These are phyloP conservation scores for Dallia pectoralis DNA, from an alignment of 2,797 vertebrate species.

Conservation along the genomic window DNA sequence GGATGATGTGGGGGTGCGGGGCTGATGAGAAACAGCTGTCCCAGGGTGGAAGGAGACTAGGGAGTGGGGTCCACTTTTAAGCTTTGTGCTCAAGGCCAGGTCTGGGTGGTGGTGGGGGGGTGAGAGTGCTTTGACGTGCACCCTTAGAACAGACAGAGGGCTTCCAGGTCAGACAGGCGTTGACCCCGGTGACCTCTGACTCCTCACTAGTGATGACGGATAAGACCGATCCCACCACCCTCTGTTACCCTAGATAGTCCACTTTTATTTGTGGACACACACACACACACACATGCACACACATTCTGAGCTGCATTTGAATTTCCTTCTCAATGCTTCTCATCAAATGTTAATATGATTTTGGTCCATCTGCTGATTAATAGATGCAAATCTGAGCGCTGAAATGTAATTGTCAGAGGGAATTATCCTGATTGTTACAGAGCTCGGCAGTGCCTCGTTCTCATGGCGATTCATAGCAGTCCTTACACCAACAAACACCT, in stretches of 20 bases:
- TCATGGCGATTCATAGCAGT: conserved; percentile 61
- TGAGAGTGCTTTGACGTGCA: conserved; percentile 42
- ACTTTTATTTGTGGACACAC: conserved; percentile 55
- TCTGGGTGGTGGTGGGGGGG: conserved; percentile 50
- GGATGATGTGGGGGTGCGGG: conserved; percentile 67
- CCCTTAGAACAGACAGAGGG: conserved; percentile 83
- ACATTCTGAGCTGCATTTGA: conserved; percentile 27
- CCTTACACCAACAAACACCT: conserved; percentile 54
- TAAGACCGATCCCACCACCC: conserved; percentile 75
- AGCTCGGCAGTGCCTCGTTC: conserved; percentile 72
- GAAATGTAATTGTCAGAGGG: conserved; percentile 59
- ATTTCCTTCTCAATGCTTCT: conserved; percentile 40
- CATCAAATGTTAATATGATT: conserved; percentile 32
- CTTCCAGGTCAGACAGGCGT: conserved; percentile 86
- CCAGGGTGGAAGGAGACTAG: conserved; percentile 63
- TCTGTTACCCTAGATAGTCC: conserved; percentile 72
- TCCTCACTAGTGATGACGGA: conserved; percentile 74
- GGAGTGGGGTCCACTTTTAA: conserved; percentile 37
- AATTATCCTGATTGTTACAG: conserved; percentile 75
- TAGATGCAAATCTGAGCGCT: conserved; percentile 23
- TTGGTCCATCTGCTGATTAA: conserved; percentile 49
- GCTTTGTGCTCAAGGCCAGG: conserved; percentile 63
- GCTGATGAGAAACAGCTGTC: conserved; percentile 78
- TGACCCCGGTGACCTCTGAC: conserved; percentile 69
- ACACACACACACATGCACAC: background rate